These are phyloP conservation scores for Ichneumoninae sp. DNA, from an alignment of 2,888 invertebrate genomes.

Conservation along the genomic window DNA sequence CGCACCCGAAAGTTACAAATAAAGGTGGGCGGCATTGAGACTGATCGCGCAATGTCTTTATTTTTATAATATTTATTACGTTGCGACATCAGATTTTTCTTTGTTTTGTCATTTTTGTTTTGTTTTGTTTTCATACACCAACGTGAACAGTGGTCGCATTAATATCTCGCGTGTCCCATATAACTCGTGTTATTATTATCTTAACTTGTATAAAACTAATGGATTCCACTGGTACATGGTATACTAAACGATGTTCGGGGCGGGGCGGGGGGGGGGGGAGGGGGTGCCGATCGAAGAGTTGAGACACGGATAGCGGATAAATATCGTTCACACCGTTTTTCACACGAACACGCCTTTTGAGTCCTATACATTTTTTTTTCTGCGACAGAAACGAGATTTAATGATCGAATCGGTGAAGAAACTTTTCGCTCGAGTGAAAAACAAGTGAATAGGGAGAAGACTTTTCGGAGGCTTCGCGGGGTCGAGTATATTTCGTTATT, in stretches of 20 bases:
- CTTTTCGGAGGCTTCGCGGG: conserved; percentile 63
- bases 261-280: conserved; percentile 15
- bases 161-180: conserved; percentile 43
- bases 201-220: conserved; percentile 66
- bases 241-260: conserved; percentile 50
- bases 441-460: conserved; percentile 62
- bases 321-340: conserved; percentile 51
- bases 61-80: conserved; percentile 47
- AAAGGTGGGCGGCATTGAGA: conserved; percentile 31
- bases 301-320: conserved; percentile 45
- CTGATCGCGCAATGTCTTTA: conserved; percentile 36
- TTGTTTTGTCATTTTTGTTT: conserved; percentile 10
- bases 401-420: conserved; percentile 12
- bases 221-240: conserved; percentile 62
- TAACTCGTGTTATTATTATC: conserved; percentile 39
- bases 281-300: conserved; percentile 46
- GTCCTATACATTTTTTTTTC: conserved; percentile 10
- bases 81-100: conserved; percentile 38
- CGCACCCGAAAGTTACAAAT: conserved; percentile 48
- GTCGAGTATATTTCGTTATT: conserved; percentile 62
- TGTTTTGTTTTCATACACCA: conserved; percentile 19
- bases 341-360: conserved; percentile 26
- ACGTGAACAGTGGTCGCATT: conserved; percentile 44
- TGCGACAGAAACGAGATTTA: conserved; percentile 24
- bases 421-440: conserved; percentile 60